Evolutionary conservation across 2,113 vertebrate genomes (phyloP).

Genomic region (Chaetorhynchus papuensis): DNA sequence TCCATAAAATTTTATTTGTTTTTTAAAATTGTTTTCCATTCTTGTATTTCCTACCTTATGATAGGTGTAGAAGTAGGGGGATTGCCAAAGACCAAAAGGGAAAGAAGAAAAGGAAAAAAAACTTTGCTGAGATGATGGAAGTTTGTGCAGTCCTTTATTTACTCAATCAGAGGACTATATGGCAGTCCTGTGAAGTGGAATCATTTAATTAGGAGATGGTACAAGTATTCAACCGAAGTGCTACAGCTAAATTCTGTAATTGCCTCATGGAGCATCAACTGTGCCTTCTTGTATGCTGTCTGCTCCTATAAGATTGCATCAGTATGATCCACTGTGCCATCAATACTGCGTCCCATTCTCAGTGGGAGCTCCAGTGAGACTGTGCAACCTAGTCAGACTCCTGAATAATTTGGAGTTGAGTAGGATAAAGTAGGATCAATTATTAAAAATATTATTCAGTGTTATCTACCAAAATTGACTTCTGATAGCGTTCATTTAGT

Average conservation of each 20-base stretch:
- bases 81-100: not conserved
- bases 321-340: not conserved
- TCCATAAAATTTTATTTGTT: not conserved
- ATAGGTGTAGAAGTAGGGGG: not conserved
- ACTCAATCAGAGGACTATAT: not conserved
- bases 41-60: not conserved
- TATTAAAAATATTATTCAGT: not conserved
- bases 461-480: not conserved
- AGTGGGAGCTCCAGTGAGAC: not conserved
- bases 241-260: conserved; percentile 50
- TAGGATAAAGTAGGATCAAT: not conserved
- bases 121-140: not conserved
- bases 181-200: conserved; percentile 39
- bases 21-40: not conserved
- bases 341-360: conserved; percentile 5
- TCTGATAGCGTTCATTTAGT: not conserved
- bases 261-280: conserved; percentile 56
- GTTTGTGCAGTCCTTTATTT: conserved; percentile 24
- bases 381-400: not conserved
- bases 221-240: conserved; percentile 28
- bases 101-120: not conserved
- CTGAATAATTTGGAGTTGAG: not conserved
- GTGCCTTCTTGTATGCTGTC: conserved; percentile 31
- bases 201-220: conserved; percentile 55
- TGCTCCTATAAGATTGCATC: conserved; percentile 13